phyloP scores from a whole-genome alignment of 2,113 vertebrate species.

The Pterocles burchelli region DNA sequence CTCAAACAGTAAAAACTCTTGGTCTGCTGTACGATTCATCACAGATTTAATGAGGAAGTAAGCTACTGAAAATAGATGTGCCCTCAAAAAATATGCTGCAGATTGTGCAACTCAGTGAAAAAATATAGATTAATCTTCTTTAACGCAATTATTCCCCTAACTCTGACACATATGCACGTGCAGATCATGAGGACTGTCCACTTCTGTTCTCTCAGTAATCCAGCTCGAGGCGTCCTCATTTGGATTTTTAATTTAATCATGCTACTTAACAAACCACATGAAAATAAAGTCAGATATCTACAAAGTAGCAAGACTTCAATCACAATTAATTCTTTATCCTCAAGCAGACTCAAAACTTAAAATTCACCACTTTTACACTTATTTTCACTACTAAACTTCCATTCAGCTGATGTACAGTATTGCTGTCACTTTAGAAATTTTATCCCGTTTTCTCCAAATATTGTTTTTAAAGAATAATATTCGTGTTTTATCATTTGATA shows the following conservation, averaged over 20 bases:
- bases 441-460: neutral
- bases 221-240: neutral
- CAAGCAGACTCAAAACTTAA: neutral
- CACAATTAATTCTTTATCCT: neutral
- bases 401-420: neutral
- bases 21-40: neutral
- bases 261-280: neutral
- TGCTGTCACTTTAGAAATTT: neutral
- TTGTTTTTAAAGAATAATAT: neutral
- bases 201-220: neutral
- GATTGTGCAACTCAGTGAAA: neutral
- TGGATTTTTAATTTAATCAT: neutral
- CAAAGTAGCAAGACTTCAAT: neutral
- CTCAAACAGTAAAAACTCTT: neutral
- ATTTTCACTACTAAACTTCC: neutral
- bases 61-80: neutral
- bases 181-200: neutral
- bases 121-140: neutral
- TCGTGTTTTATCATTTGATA: neutral
- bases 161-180: neutral
- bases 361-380: neutral
- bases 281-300: neutral
- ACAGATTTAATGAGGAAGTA: neutral
- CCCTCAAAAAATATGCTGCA: neutral
- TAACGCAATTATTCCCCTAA: neutral